Conservation (phyloP, 2,113 vertebrate species). For the Peromyscus leucopus region DNA sequence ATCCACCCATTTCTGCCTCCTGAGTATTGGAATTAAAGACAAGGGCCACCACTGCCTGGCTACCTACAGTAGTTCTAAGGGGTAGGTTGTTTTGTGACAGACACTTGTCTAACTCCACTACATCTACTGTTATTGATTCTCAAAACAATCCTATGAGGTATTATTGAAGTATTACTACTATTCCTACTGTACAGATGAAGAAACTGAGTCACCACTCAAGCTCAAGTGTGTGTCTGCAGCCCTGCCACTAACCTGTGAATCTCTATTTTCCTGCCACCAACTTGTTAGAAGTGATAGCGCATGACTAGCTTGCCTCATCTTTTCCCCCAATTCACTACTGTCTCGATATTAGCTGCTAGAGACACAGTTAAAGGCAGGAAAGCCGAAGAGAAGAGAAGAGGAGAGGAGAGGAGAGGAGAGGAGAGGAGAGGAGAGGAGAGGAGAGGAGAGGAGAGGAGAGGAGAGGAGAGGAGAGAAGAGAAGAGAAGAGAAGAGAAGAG, state of each 20-base stretch:
- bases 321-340: not conserved
- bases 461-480: too few relatives aligned
- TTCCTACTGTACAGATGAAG: not conserved
- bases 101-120: slow-evolving; percentile 17
- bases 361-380: not conserved
- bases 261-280: not conserved
- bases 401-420: too few relatives aligned
- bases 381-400: not conserved
- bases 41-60: not conserved
- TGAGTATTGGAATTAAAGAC: not conserved
- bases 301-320: not conserved
- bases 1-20: not conserved
- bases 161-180: not conserved
- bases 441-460: too few relatives aligned
- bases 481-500: too few relatives aligned
- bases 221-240: not conserved
- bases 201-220: slow-evolving; percentile 14
- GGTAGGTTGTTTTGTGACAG: not conserved
- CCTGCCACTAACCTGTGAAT: not conserved
- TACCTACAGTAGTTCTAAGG: not conserved
- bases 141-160: not conserved
- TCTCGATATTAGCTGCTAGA: not conserved
- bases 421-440: too few relatives aligned
- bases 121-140: not conserved
- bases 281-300: not conserved